Evolutionary conservation across 2,888 invertebrate genomes (phyloP), one percentile per base, ranked within the genome.

Genomic region (Diaprepes abbreviatus): DNA sequence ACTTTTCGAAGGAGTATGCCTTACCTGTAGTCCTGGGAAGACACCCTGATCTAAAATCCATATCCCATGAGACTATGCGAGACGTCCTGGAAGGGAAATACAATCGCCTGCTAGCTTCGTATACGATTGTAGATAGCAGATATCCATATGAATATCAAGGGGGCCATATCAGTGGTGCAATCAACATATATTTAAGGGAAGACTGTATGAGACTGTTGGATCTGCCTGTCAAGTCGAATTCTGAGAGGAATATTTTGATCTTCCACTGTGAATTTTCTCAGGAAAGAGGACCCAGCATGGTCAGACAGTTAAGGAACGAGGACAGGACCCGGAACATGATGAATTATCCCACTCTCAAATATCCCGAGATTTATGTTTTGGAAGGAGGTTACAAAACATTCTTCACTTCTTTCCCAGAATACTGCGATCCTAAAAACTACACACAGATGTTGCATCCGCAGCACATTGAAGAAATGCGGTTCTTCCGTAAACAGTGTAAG

Each of bases 211-310:
- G 88, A 24, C 87, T 93, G 66, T 79, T 90, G n/a, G 82, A 83
- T 14, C 57, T 63, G 2, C 72, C 81, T 74, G 74, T 74, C 67
- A 83, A 83, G 2, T 9, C 43, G 5, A 75, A 71, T 45, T 74
- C 79, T 63, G 89, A 88, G 76, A 85, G 93, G 57, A 86, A 89
- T 73, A 91, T 97, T 40, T 86, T 98, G 33, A 91, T 98, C 55
- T 98, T 98, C 84, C 98, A 98, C 83, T 98, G 98, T 85, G 98
- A 98, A 84, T 98, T 97, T 87, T 97, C 97, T 0, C 92, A 95
- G 60, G 95, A 98, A 84, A 88, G 98, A 62, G 98, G 96, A 0
- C 98, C 98, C 0, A 93, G 91, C 77, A 86, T 98, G 91, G 95
- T 85, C 3, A 54, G 72, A 14, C 55, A 31, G 50, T 50, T 72